Conservation (phyloP, 2,888 invertebrate species). For the Andrena hattorfiana region DNA sequence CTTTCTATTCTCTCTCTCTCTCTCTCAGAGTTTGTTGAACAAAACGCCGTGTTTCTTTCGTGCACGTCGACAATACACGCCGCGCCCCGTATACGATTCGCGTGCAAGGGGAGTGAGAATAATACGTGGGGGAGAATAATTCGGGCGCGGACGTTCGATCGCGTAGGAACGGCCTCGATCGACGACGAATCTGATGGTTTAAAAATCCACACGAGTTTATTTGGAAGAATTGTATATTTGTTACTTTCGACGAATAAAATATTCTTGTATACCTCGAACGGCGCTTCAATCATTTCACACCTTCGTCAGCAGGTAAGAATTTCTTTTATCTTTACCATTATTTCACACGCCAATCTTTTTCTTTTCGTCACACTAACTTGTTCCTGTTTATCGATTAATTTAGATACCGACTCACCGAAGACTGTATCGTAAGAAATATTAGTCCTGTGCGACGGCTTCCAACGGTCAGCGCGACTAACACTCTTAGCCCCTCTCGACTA, state of each 20-base stretch:
- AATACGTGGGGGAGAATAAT: not conserved
- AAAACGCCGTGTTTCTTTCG: constrained; percentile 61
- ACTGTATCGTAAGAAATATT: too few relatives aligned
- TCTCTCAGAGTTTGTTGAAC: constrained; percentile 57
- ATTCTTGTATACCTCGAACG: constrained; percentile 83
- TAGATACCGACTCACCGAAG: too few relatives aligned
- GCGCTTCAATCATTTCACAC: constrained; percentile 10
- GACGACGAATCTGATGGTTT: constrained; percentile 58
- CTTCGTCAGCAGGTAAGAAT: not conserved
- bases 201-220: constrained; percentile 78
- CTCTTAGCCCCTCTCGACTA: not conserved
- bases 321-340: not conserved
- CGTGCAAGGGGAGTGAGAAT: not conserved
- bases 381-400: too few relatives aligned
- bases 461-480: not conserved
- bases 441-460: not conserved
- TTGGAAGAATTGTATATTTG: constrained; percentile 85
- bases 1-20: constrained; percentile 46
- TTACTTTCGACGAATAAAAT: constrained; percentile 85
- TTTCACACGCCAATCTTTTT: not conserved
- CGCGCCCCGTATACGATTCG: constrained; percentile 29
- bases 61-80: constrained; percentile 76
- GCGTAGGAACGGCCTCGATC: constrained; percentile 53
- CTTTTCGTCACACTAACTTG: too few relatives aligned
- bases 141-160: constrained; percentile 43